Evolutionary conservation across 2,888 invertebrate genomes (phyloP), one percentile per base, ranked within the genome.

Genomic region (Bugula neritina): DNA sequence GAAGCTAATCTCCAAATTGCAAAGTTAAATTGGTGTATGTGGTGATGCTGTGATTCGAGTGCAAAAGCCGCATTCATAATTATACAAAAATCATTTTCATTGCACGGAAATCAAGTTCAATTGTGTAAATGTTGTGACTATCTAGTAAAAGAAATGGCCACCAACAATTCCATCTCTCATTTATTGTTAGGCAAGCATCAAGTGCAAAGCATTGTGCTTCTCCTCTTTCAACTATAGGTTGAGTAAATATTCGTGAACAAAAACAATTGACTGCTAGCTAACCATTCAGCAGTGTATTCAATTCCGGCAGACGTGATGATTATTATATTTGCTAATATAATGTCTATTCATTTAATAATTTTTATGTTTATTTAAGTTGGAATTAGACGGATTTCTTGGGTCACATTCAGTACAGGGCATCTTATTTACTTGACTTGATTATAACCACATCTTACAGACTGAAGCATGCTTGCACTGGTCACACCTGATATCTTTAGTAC

Each of bases 51-150:
- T 43, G 43, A 43, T 17, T 43, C 17, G 17, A 34, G 63, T 63
- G 63, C 63, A 63, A 63, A 10, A 31, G 25, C 25, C 57, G 25
- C 57, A 57, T 25, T n/a, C 10, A 63, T 31, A 25, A 25, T 34
- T 31, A 63, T 63, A 29, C 63, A 25, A 63, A 63, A 63, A 63
- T 63, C 31, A 63, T 31, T 63, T 57, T 63, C 31, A 63, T 27
- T 63, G 63, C 63, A 31, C 63, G 29, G 27, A 63, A 63, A 63
- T 63, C 63, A 34, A 34, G 63, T 63, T 29, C 63, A 63, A 2
- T 31, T 34, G 23, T 25, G 57, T 10, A 63, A 31, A 29, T 31
- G 27, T 55, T 25, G 3, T 10, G 55, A 25, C 43, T 43, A 43
- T 5, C 43, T 43, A 43, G 43, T 17, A 10, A 43, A 5, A 17